Conservation (phyloP, 35 echinoderm and acorn worm genomes). For the Chiridota heheva region DNA sequence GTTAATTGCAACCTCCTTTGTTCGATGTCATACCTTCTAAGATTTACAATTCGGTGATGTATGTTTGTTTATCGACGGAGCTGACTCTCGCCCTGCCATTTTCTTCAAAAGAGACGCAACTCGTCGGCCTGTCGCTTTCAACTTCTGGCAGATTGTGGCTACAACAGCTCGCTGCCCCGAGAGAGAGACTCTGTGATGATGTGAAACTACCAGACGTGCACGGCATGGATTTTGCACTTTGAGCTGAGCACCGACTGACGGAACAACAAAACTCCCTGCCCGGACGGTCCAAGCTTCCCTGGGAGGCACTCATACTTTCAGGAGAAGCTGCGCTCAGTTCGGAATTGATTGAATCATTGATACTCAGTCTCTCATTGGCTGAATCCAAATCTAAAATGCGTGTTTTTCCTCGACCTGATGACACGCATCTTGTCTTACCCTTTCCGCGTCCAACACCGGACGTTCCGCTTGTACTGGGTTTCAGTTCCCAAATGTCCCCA, state of each 20-base stretch:
- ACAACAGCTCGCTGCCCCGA: constrained; percentile 21
- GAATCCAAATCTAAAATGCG: not conserved
- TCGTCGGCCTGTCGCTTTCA: constrained; percentile 73
- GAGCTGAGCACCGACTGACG: not conserved
- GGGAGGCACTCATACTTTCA: constrained; percentile 63
- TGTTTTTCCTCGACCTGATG: no score
- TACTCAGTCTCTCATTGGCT: constrained; percentile 9
- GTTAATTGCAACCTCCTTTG: no score
- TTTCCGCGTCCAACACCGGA: not conserved
- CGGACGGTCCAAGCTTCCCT: constrained; percentile 74
- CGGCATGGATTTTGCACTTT: not conserved
- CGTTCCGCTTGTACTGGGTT: constrained; percentile 46
- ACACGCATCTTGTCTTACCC: no score
- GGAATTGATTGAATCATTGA: constrained; percentile 58
- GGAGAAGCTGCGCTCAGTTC: constrained; percentile 71
- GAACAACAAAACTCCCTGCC: not conserved
- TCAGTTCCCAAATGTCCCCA: constrained; percentile 79
- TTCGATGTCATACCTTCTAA: no score
- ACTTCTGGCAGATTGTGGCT: constrained; percentile 60
- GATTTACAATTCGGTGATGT: no score
- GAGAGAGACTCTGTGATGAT: constrained; percentile 47
- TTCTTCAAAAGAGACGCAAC: constrained; percentile 45
- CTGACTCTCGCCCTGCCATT: no score
- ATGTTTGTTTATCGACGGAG: no score
- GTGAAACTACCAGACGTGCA: constrained; percentile 22